Evolutionary conservation across 2,888 invertebrate species (phyloP), one percentile per base, ranked within the genome.

Genomic region (Drosophila mettleri): DNA sequence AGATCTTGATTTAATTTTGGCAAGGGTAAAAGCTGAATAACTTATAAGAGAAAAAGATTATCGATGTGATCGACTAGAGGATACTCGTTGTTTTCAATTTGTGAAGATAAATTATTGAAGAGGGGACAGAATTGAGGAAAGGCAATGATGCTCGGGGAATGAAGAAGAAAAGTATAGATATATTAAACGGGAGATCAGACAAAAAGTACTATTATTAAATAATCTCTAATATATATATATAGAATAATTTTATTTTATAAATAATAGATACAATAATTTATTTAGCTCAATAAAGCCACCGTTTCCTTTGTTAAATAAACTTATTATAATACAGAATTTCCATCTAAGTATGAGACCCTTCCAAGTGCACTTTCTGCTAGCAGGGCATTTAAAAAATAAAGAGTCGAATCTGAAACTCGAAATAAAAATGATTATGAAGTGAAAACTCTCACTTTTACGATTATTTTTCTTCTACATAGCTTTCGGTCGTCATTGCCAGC

Each of bases 391-490:
- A 43, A 52, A 68, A 76, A 73, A 29, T 2, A 29, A 6, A 45
- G 10, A 65, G 46, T 64, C 66, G 78, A 63, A 62, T 64, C 63
- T 68, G 69, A 72, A 69, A 69, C 48, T 51, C 27, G 9, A 45
- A 57, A 64, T 51, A 75, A 68, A 72, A 69, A 74, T 75, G 68
- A 86, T 76, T 85, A 76, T 85, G 82, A 78, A 84, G 86, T 89
- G 89, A 80, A 89, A 88, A 88, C 88, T 88, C 89, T 89, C 88
- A 88, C 89, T 88, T 88, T 88, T 89, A 82, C 80, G 86, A 86
- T 79, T 85, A 86, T 82, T 83, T 85, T 85, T 80, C 87, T 82
- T 85, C 74, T 76, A 76, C 63, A 70, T 74, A 66, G 84, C 83
- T 84, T 84, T 84, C 84, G 78, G 84, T 79, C 72, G 71, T 69